Percentiles rank a stretch among this genome's conserved stretches.
These are phyloP conservation scores for Glaucomys volans DNA, from an alignment of 2,113 vertebrate genomes.

Conservation along the genomic window DNA sequence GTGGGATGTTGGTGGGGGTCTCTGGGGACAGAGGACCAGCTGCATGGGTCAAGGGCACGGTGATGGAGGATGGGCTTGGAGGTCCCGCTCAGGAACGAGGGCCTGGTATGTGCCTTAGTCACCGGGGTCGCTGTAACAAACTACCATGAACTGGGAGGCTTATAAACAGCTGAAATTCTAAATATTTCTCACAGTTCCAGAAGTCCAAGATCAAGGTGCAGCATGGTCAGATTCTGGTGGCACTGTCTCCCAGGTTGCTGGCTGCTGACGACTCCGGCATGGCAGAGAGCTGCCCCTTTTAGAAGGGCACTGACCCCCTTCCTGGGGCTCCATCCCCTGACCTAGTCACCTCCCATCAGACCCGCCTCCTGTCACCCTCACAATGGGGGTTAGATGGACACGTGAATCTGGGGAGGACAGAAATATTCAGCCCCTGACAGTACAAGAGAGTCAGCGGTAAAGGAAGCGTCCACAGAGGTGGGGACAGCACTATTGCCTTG, in stretches of 20 bases:
- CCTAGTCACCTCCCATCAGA: not conserved
- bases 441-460: not conserved
- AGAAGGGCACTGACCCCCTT: not conserved
- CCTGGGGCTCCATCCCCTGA: not conserved
- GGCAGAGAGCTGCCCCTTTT: not conserved
- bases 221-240: not conserved
- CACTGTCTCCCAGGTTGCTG: not conserved
- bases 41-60: fast-evolving
- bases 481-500: not conserved
- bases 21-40: not conserved
- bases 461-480: not conserved
- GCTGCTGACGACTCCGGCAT: not conserved
- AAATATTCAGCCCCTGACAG: not conserved
- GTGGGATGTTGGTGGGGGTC: not conserved
- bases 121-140: not conserved
- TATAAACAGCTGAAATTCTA: not conserved
- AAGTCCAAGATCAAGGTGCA: not conserved
- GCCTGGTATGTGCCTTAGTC: not conserved
- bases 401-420: not conserved
- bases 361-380: no score
- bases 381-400: no score
- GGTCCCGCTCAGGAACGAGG: not conserved
- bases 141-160: not conserved
- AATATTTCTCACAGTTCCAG: not conserved
- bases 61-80: not conserved